Evolutionary conservation across 2,797 vertebrate species (phyloP).

Genomic region (Neosalanx taihuensis): DNA sequence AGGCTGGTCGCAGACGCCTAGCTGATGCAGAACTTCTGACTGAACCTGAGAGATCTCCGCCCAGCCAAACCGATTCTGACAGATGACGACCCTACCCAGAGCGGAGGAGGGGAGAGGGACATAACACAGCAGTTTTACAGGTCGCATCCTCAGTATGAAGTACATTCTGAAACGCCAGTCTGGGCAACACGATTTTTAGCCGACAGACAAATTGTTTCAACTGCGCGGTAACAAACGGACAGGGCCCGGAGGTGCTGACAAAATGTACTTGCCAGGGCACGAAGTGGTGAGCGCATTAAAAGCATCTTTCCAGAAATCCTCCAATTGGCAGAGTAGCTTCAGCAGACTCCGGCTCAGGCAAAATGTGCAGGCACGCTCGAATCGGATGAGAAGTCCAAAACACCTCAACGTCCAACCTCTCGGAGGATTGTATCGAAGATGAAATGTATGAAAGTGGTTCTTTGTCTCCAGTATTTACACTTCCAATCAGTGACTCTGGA

Average conservation of each 20-base stretch:
- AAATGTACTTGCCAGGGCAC: neutral
- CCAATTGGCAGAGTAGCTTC: slow-evolving; percentile 22
- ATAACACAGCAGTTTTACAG: neutral
- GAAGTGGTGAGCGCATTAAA: slow-evolving; percentile 29
- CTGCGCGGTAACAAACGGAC: neutral
- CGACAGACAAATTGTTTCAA: no score
- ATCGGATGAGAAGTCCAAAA: no score
- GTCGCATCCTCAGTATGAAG: neutral
- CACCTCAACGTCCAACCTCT: neutral
- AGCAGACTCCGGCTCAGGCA: slow-evolving; percentile 20
- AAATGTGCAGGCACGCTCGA: neutral
- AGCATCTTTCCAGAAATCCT: slow-evolving; percentile 17
- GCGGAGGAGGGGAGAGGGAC: neutral
- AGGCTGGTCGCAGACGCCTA: neutral
- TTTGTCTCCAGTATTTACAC: neutral
- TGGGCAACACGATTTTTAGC: no score
- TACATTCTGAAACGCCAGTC: no score
- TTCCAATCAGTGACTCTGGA: neutral
- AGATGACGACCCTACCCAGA: no score
- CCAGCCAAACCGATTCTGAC: no score
- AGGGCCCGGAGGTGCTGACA: neutral
- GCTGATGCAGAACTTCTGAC: neutral
- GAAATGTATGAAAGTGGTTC: neutral
- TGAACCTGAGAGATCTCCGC: neutral
- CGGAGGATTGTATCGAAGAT: neutral